Evolutionary conservation across 2,797 vertebrate genomes (phyloP).

Genomic region (Xiphophorus birchmanni): DNA sequence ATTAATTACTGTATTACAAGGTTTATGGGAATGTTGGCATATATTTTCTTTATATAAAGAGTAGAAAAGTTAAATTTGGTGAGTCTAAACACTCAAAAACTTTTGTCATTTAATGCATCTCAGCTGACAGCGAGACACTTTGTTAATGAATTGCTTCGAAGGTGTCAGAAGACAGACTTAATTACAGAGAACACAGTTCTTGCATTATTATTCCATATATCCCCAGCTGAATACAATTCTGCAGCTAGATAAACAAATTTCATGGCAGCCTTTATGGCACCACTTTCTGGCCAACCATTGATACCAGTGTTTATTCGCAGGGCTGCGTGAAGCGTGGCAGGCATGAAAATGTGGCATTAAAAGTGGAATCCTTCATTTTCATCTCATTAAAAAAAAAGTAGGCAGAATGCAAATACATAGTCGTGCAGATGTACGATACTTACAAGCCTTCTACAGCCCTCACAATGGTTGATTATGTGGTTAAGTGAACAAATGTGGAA

Average conservation of each 20-base stretch:
- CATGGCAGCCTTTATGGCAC: conserved; percentile 78
- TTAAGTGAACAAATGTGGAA: conserved; percentile 41
- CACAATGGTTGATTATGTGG: conserved; percentile 53
- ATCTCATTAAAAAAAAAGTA: conserved; percentile 81
- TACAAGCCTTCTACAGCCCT: conserved; percentile 44
- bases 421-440: conserved; percentile 49
- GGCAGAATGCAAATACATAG: conserved; percentile 81
- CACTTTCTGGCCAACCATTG: conserved; percentile 81
- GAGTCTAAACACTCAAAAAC: conserved; percentile 72
- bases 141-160: conserved; percentile 84
- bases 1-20: conserved; percentile 69
- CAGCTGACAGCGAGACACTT: conserved; percentile 74
- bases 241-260: conserved; percentile 83
- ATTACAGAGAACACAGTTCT: conserved; percentile 79
- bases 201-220: conserved; percentile 79
- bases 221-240: conserved; percentile 76
- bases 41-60: conserved; percentile 64
- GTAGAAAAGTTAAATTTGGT: conserved; percentile 64
- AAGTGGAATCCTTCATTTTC: conserved; percentile 87
- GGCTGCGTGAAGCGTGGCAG: conserved; percentile 80
- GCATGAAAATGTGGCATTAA: conserved; percentile 85
- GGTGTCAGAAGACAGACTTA: conserved; percentile 85
- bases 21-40: conserved; percentile 73
- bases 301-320: conserved; percentile 86
- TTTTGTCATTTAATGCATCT: conserved; percentile 74